phyloP scores from a whole-genome alignment of 2,888 invertebrate genomes.

The Ectemnius lituratus region DNA sequence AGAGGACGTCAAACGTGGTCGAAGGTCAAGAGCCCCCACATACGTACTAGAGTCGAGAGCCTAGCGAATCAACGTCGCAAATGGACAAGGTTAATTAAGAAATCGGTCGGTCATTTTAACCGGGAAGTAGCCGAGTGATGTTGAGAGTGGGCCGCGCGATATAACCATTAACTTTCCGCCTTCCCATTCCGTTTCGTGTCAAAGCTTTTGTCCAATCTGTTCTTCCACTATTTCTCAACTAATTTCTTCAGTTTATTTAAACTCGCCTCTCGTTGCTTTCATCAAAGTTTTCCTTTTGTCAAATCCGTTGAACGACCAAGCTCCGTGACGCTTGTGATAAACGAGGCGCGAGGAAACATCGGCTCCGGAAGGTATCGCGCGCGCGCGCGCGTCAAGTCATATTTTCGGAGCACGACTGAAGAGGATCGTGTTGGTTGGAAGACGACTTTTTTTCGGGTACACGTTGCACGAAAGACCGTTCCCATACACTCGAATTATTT shows the following conservation, averaged over 20 bases:
- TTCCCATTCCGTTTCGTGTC: background rate
- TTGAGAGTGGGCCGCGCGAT: background rate
- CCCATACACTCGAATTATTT: constrained; percentile 34
- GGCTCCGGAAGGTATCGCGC: background rate
- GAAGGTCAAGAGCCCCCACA: constrained; percentile 27
- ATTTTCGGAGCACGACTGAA: background rate
- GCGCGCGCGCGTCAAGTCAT: background rate
- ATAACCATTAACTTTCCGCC: background rate
- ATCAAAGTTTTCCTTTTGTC: too few relatives aligned
- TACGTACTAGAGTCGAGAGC: background rate
- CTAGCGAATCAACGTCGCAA: background rate
- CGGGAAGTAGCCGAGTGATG: background rate
- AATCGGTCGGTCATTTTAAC: constrained; percentile 12
- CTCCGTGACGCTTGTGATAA: too few relatives aligned
- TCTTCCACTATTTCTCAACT: background rate
- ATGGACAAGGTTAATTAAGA: constrained; percentile 30
- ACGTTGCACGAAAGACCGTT: constrained; percentile 26
- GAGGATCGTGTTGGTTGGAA: background rate
- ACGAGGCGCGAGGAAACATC: too few relatives aligned
- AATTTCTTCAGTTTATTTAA: background rate
- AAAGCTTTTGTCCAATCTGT: background rate
- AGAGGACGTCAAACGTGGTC: constrained; percentile 7
- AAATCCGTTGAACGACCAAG: too few relatives aligned
- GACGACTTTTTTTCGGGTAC: constrained; percentile 18
- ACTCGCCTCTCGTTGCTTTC: too few relatives aligned